Conservation (phyloP, 2,113 vertebrate genomes). For the Barbus barbus region DNA sequence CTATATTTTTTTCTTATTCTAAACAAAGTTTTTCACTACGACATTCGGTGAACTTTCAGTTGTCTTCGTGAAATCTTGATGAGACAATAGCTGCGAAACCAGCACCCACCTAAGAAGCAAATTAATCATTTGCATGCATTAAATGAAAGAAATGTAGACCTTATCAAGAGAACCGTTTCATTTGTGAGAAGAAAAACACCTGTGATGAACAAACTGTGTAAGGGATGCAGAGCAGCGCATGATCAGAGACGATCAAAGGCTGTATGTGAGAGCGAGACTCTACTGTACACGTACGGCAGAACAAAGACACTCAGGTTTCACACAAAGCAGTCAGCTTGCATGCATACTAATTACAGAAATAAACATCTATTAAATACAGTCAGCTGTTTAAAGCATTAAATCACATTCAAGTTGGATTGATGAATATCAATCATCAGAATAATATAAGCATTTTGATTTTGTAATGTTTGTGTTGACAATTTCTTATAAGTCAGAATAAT, state of each 20-base stretch:
- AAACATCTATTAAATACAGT: slow-evolving; percentile 62
- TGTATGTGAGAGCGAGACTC: slow-evolving; percentile 58
- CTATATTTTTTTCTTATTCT: neutral
- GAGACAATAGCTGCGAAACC: slow-evolving; percentile 28
- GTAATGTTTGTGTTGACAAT: neutral
- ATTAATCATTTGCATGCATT: slow-evolving; percentile 58
- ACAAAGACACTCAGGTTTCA: slow-evolving; percentile 52
- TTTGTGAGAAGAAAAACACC: slow-evolving; percentile 42
- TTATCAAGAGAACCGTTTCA: slow-evolving; percentile 44
- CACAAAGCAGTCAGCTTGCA: slow-evolving; percentile 23
- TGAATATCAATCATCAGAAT: neutral
- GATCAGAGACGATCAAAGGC: slow-evolving; percentile 69
- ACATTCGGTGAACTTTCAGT: neutral
- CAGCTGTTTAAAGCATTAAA: neutral
- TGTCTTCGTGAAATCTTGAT: neutral
- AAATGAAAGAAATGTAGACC: slow-evolving; percentile 52
- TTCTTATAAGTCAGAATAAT: neutral
- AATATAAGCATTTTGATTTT: neutral
- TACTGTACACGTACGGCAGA: slow-evolving; percentile 60
- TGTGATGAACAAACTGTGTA: neutral
- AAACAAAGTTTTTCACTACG: neutral
- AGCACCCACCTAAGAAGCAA: slow-evolving; percentile 28
- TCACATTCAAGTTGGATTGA: neutral
- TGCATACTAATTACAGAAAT: slow-evolving; percentile 65
- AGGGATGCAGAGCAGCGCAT: slow-evolving; percentile 52